Evolutionary conservation across 1,140 invertebrate genomes (phyloP).

Genomic region (Dolichoris vasculosae): DNA sequence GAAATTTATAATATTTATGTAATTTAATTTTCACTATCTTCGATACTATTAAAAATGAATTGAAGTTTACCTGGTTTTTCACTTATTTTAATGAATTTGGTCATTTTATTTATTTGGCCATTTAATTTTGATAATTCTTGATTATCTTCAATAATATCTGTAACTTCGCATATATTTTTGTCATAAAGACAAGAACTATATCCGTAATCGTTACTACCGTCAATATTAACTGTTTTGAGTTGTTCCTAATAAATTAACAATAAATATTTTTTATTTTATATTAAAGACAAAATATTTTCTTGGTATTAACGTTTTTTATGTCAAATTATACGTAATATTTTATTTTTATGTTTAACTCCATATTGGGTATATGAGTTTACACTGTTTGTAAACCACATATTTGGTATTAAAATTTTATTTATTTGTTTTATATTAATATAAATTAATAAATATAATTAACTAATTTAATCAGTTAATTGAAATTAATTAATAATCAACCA

Average conservation of each 20-base stretch:
- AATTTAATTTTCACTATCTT: neutral
- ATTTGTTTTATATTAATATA: too few relatives aligned
- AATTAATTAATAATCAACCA: too few relatives aligned
- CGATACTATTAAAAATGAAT: neutral
- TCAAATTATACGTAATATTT: too few relatives aligned
- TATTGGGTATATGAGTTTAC: too few relatives aligned
- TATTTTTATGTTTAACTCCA: too few relatives aligned
- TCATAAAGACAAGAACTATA: slow-evolving; percentile 40
- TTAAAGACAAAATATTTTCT: neutral
- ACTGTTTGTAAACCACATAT: too few relatives aligned
- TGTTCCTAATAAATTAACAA: slow-evolving; percentile 4
- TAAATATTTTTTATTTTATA: neutral
- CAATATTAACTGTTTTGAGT: neutral
- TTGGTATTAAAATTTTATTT: too few relatives aligned
- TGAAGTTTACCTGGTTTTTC: neutral
- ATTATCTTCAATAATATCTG: neutral
- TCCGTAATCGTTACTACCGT: slow-evolving; percentile 26
- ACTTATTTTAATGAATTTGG: neutral
- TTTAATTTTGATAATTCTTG: neutral
- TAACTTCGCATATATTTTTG: neutral
- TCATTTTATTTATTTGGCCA: neutral
- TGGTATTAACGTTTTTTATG: too few relatives aligned
- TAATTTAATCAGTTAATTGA: too few relatives aligned
- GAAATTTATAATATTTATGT: neutral
- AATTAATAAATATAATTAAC: too few relatives aligned